phyloP scores from a whole-genome alignment of 2,113 vertebrate species.

The Taurulus bubalis region DNA sequence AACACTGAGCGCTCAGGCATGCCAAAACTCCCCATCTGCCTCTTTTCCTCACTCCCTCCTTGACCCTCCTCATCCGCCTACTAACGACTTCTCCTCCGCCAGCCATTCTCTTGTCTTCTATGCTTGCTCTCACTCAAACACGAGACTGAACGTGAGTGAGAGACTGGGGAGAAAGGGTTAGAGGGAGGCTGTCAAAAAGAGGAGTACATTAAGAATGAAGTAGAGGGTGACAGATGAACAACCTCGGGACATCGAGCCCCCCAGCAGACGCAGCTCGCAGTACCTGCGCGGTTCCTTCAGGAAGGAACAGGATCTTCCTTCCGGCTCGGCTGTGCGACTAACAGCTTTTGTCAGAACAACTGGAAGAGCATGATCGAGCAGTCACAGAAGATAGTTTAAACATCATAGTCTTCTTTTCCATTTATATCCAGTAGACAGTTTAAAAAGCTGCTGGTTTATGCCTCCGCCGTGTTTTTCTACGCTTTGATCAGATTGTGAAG shows the following conservation, averaged over 20 bases:
- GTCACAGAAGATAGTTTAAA: constrained; percentile 31
- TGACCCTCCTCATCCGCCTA: neutral
- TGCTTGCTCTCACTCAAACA: constrained; percentile 20
- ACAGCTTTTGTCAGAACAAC: constrained; percentile 41
- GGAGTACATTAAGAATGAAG: neutral
- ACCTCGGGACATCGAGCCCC: neutral
- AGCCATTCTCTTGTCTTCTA: neutral
- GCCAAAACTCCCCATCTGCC: constrained; percentile 34
- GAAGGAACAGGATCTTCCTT: constrained; percentile 24
- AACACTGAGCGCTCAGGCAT: constrained; percentile 61
- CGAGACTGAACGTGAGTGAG: neutral
- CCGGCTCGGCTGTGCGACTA: constrained; percentile 7
- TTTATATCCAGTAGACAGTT: constrained; percentile 52
- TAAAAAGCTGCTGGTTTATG: constrained; percentile 43
- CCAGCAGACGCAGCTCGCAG: neutral
- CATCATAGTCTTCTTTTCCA: constrained; percentile 17
- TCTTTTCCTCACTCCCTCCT: constrained; percentile 36
- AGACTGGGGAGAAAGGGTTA: neutral
- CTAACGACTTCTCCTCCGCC: neutral
- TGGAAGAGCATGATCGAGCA: constrained; percentile 21
- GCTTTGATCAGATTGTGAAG: constrained; percentile 67
- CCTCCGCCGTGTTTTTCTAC: constrained; percentile 39
- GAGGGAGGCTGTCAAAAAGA: constrained; percentile 13
- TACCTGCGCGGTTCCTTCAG: constrained; percentile 4
- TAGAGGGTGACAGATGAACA: constrained; percentile 18